These are phyloP conservation scores for Micrasema minimum DNA, from an alignment of 1,140 invertebrate genomes.

Conservation along the genomic window DNA sequence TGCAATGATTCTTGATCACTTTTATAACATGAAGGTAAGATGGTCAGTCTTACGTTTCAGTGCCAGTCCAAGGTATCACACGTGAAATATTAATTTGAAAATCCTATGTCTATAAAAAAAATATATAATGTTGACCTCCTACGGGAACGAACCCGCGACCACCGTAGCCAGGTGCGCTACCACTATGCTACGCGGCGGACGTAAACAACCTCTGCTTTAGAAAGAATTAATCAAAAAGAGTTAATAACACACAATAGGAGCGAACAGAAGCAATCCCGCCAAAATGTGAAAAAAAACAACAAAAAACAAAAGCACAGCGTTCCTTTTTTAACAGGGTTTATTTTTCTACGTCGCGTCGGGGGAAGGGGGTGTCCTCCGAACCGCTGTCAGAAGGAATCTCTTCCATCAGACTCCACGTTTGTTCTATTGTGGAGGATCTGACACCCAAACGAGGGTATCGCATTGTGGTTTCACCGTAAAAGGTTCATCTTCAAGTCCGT, in stretches of 20 bases:
- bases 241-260: background rate
- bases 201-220: too few species aligned
- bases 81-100: too few species aligned
- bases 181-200: too few species aligned
- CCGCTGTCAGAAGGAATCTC: conserved; percentile 29
- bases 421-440: conserved; percentile 27
- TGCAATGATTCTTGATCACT: too few species aligned
- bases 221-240: background rate
- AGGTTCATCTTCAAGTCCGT: conserved; percentile 6
- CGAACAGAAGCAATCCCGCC: background rate
- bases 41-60: too few species aligned
- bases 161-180: too few species aligned
- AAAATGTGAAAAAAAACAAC: conserved; percentile 1
- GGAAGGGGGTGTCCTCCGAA: background rate
- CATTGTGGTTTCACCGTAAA: conserved; percentile 24
- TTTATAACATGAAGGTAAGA: too few species aligned
- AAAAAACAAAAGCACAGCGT: conserved; percentile 17
- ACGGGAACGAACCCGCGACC: too few species aligned
- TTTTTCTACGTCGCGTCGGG: conserved; percentile 3
- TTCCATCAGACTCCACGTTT: conserved; percentile 26
- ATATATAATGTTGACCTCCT: too few species aligned
- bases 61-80: too few species aligned
- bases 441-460: conserved; percentile 27
- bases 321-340: conserved; percentile 18
- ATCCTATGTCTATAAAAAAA: too few species aligned